Conservation (phyloP, 2,797 vertebrate species). For the Neopelma chrysocephalum region DNA sequence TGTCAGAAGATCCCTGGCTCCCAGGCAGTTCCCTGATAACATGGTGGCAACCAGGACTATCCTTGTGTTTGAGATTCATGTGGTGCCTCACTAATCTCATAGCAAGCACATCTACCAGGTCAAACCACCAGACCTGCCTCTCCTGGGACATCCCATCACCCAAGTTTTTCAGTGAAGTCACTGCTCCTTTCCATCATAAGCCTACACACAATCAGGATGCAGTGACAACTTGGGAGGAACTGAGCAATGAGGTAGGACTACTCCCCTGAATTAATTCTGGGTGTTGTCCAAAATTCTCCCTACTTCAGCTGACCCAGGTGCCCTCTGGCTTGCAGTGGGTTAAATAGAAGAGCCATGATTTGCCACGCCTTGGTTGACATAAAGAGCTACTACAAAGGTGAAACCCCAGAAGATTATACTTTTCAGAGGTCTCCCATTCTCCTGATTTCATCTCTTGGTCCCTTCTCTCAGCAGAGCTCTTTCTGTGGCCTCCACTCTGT, state of each 20-base stretch:
- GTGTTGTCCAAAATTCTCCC: neutral
- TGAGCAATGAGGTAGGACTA: neutral
- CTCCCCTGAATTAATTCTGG: neutral
- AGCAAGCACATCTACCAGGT: neutral
- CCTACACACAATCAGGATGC: neutral
- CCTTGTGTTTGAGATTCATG: rapidly evolving
- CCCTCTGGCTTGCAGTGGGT: neutral
- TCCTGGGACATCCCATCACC: neutral
- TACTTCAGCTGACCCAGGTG: neutral
- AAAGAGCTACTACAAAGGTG: neutral
- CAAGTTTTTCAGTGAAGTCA: neutral
- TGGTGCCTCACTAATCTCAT: neutral
- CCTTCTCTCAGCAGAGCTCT: neutral
- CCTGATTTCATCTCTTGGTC: neutral
- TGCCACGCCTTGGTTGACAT: neutral
- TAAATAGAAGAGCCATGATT: neutral
- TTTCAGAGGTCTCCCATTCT: neutral
- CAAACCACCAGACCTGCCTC: neutral
- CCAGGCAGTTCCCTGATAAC: neutral
- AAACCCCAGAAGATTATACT: neutral
- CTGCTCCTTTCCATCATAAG: neutral
- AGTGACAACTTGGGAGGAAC: neutral
- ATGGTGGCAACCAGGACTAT: neutral
- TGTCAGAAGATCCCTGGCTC: neutral
- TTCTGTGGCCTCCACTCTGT: neutral